Evolutionary conservation across 2,888 invertebrate species (phyloP).

Genomic region (Galeopsomyia nigrocyanea): DNA sequence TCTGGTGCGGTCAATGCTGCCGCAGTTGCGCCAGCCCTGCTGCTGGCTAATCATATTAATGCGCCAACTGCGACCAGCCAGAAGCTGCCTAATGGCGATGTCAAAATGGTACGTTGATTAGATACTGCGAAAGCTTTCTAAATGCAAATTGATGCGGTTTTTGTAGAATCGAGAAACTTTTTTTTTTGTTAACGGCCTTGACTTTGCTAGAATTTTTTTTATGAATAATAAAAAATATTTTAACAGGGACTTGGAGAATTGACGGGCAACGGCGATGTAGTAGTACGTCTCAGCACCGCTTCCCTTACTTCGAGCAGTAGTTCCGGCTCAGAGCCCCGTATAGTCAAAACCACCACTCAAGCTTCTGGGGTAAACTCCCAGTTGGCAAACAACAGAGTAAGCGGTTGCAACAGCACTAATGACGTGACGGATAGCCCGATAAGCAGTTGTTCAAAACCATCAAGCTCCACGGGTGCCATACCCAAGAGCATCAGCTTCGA

Average conservation of each 20-base stretch:
- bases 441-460: slow-evolving; percentile 66
- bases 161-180: slow-evolving; percentile 26
- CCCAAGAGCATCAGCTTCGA: slow-evolving; percentile 94
- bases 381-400: background rate
- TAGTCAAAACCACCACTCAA: slow-evolving; percentile 23
- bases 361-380: background rate
- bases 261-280: slow-evolving; percentile 56
- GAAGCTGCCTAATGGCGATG: slow-evolving; percentile 59
- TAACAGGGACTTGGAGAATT: slow-evolving; percentile 37
- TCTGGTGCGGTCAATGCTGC: slow-evolving; percentile 54
- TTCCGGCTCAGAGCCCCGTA: slow-evolving; percentile 67
- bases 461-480: slow-evolving; percentile 84
- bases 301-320: slow-evolving; percentile 73
- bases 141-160: background rate
- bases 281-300: slow-evolving; percentile 72
- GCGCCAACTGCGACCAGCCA: slow-evolving; percentile 54
- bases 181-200: background rate
- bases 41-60: slow-evolving; percentile 62
- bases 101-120: slow-evolving; percentile 54
- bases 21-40: slow-evolving; percentile 60
- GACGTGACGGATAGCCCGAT: slow-evolving; percentile 52
- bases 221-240: slow-evolving; percentile 8
- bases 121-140: background rate
- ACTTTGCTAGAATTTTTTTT: background rate
- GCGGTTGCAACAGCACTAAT: slow-evolving; percentile 40